Conservation (phyloP, 2,888 invertebrate species). For the Scaptomyza caliginosa region DNA sequence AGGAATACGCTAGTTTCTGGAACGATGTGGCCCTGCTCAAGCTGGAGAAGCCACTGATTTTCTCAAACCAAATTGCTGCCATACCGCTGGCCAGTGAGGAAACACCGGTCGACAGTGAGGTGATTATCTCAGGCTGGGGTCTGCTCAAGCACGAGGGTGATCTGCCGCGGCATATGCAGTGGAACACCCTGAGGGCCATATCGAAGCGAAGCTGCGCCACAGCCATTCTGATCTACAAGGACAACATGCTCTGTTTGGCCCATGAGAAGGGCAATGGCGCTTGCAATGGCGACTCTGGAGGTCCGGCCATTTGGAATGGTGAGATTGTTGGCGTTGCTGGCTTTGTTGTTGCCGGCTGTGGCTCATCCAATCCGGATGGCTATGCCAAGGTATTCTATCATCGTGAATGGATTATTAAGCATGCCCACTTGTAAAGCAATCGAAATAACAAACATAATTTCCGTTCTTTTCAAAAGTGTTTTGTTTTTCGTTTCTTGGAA, state of each 20-base stretch:
- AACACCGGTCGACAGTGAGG: conserved; percentile 44
- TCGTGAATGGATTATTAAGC: conserved; percentile 60
- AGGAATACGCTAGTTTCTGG: conserved; percentile 62
- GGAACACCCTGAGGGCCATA: conserved; percentile 63
- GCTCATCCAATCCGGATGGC: conserved; percentile 65
- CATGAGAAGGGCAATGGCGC: conserved; percentile 69
- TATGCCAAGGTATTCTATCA: conserved; percentile 71
- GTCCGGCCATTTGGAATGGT: conserved; percentile 70
- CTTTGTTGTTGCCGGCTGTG: conserved; percentile 74
- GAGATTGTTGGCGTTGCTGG: conserved; percentile 77
- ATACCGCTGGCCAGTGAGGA: conserved; percentile 61
- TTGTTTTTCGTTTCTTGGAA: background rate
- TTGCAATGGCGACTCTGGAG: conserved; percentile 80
- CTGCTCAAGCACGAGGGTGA: conserved; percentile 56
- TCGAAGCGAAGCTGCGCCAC: conserved; percentile 47
- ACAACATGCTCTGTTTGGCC: conserved; percentile 64
- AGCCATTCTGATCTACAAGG: conserved; percentile 40
- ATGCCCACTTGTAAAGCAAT: conserved; percentile 43
- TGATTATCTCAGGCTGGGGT: conserved; percentile 78
- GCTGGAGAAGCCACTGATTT: conserved; percentile 55
- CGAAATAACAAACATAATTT: background rate
- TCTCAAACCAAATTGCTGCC: conserved; percentile 51
- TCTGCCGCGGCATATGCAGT: conserved; percentile 61
- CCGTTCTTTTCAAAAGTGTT: too few species aligned
- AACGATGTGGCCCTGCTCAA: conserved; percentile 72